Evolutionary conservation across 2,888 invertebrate genomes (phyloP), one percentile per base, ranked within the genome.

Genomic region (Physocephala rufipes): DNA sequence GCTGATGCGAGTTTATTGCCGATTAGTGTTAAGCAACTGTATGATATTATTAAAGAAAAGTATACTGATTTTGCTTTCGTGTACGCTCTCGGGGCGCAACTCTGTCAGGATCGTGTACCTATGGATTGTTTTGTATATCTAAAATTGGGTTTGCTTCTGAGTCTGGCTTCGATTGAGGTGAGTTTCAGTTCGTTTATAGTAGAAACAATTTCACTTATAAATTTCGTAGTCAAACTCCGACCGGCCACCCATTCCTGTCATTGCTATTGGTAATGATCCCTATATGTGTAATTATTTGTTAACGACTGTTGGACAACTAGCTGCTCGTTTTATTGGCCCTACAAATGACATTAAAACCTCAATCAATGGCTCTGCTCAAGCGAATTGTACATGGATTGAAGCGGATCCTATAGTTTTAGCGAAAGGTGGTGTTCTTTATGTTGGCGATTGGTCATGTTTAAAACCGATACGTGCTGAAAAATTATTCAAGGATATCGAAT

Each of bases 91-190:
- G 84, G 86, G 21, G 83, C 86, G 1, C 86, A 86, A 73, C 77
- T 87, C 43, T 82, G 84, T 51, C 81, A 83, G 67, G 79, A 84
- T 3, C 76, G 81, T 4, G 82, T 84, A 49, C 87, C 88, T 3
- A 84, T 84, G 79, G 82, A 85, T 63, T 84, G 85, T 47, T 87
- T 84, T 76, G 82, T 86, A 0, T 84, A 85, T 71, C 76, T 87
- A 0, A 88, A 88, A 78, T 82, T 87, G 75, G 82, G 83, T 9
- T 76, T 87, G 15, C 77, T 88, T 21, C 79, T 85, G 4, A 87
- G 87, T 72, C 78, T 87, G 26, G 85, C 82, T 15, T 87, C 87
- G 51, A 78, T 85, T 36, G 84, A 83, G 76, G 86, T 86, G 79
- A 79, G 74, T 74, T 45, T n/a, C n/a, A n/a, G n/a, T n/a, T n/a